Conservation (phyloP, 2,888 invertebrate species). For the Campaea margaritaria region DNA sequence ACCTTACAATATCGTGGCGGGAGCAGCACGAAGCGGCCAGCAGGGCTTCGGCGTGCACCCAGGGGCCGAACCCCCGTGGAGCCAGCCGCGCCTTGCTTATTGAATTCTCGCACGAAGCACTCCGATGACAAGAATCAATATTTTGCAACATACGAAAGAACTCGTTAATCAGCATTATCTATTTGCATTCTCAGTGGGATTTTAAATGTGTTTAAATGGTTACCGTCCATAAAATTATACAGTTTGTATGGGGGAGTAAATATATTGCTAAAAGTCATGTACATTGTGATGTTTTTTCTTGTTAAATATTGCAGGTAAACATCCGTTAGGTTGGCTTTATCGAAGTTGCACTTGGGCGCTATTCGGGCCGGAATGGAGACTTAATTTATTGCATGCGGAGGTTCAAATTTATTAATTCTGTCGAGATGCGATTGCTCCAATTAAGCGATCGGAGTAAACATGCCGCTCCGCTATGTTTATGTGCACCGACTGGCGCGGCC, state of each 20-base stretch:
- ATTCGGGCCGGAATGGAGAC: slow-evolving; percentile 46
- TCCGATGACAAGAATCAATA: slow-evolving; percentile 58
- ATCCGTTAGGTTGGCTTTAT: slow-evolving; percentile 28
- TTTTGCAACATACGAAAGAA: slow-evolving; percentile 49
- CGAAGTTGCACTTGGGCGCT: slow-evolving; percentile 58
- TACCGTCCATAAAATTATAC: slow-evolving; percentile 9
- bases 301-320: slow-evolving; percentile 1
- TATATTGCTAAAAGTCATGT: slow-evolving; percentile 9
- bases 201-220: slow-evolving; percentile 23
- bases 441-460: slow-evolving; percentile 78
- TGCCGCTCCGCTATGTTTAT: slow-evolving; percentile 69
- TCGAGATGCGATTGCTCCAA: slow-evolving; percentile 77
- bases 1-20: slow-evolving; percentile 57
- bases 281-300: slow-evolving; percentile 2
- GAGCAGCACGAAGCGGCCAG: slow-evolving; percentile 59
- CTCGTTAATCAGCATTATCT: slow-evolving; percentile 45
- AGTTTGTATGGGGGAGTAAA: background rate
- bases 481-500: slow-evolving; percentile 47
- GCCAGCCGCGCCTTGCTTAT: slow-evolving; percentile 60
- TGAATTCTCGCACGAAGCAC: slow-evolving; percentile 75
- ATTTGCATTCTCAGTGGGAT: slow-evolving; percentile 40
- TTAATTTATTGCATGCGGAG: slow-evolving; percentile 68
- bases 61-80: slow-evolving; percentile 69
- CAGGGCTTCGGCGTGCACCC: slow-evolving; percentile 66
- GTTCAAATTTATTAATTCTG: slow-evolving; percentile 79